These are phyloP conservation scores for Listronotus bonariensis DNA, from an alignment of 1,140 invertebrate species.

Conservation along the genomic window DNA sequence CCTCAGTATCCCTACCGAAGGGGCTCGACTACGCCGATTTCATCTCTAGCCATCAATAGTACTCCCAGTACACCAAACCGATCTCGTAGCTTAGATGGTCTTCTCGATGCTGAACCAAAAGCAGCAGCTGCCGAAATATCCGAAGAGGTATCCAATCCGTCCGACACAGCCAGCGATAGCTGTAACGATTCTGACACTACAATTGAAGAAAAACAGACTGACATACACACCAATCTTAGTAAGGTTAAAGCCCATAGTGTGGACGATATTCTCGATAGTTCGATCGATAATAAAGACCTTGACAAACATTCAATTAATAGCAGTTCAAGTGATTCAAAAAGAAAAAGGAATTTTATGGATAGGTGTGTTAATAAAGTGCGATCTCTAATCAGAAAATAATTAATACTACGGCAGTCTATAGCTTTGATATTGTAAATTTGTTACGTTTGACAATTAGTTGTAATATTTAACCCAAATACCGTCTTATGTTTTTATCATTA, in stretches of 20 bases:
- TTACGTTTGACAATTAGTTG: slow-evolving; percentile 15
- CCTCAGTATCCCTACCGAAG: slow-evolving; percentile 49
- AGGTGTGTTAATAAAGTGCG: slow-evolving; percentile 77
- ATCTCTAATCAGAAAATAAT: slow-evolving; percentile 43
- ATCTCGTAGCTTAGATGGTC: slow-evolving; percentile 71
- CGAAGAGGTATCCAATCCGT: slow-evolving; percentile 48
- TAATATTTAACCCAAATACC: too few relatives aligned
- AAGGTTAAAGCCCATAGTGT: slow-evolving; percentile 52
- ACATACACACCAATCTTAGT: slow-evolving; percentile 30
- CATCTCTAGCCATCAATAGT: slow-evolving; percentile 38
- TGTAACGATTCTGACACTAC: slow-evolving; percentile 39
- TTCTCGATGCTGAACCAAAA: slow-evolving; percentile 55
- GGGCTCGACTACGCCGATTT: slow-evolving; percentile 50
- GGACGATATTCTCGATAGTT: slow-evolving; percentile 52
- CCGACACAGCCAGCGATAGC: slow-evolving; percentile 49
- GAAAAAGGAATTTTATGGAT: slow-evolving; percentile 77
- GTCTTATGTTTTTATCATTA: too few relatives aligned
- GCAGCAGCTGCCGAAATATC: slow-evolving; percentile 33
- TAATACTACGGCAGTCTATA: slow-evolving; percentile 13
- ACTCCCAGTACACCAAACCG: slow-evolving; percentile 56
- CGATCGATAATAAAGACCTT: slow-evolving; percentile 36
- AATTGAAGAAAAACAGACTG: slow-evolving; percentile 42
- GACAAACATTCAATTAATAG: slow-evolving; percentile 54
- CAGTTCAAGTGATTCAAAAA: slow-evolving; percentile 57
- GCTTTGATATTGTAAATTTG: slow-evolving; percentile 21